These are phyloP conservation scores for Chaetogeoica ovagalla DNA, from an alignment of 2,888 invertebrate genomes.

Conservation along the genomic window DNA sequence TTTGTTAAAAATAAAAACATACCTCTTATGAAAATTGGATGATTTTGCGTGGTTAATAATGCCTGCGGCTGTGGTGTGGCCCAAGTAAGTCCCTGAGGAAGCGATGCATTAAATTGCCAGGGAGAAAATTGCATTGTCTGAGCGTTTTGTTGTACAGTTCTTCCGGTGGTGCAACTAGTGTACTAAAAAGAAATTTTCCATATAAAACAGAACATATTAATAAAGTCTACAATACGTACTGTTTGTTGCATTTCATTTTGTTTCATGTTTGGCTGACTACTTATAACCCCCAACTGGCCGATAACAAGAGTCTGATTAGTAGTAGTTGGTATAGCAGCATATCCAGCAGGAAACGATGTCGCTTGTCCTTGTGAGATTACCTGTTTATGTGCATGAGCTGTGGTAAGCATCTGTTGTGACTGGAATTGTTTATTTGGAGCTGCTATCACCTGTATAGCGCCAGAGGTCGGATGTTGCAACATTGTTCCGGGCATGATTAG, in stretches of 20 bases:
- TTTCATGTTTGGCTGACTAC: slow-evolving; percentile 68
- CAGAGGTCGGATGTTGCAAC: slow-evolving; percentile 71
- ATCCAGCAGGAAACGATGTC: slow-evolving; percentile 66
- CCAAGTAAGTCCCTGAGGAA: slow-evolving; percentile 75
- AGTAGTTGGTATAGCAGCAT: slow-evolving; percentile 66
- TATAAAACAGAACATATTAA: slow-evolving; percentile 46
- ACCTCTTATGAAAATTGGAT: slow-evolving; percentile 81
- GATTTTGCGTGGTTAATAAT: slow-evolving; percentile 69
- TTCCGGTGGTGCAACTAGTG: slow-evolving; percentile 52
- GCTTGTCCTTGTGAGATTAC: slow-evolving; percentile 56
- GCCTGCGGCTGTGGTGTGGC: slow-evolving; percentile 67
- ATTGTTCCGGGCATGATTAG: slow-evolving; percentile 81
- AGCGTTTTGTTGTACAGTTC: slow-evolving; percentile 57
- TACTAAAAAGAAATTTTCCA: slow-evolving; percentile 51
- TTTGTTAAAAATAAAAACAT: slow-evolving; percentile 55
- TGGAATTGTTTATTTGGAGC: slow-evolving; percentile 77
- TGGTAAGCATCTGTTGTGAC: slow-evolving; percentile 78
- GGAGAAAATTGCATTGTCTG: slow-evolving; percentile 75
- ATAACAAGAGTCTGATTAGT: slow-evolving; percentile 79
- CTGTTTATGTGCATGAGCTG: slow-evolving; percentile 65
- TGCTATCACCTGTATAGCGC: slow-evolving; percentile 79
- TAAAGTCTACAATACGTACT: slow-evolving; percentile 31
- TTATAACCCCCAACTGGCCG: slow-evolving; percentile 67
- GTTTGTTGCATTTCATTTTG: slow-evolving; percentile 51
- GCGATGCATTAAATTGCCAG: slow-evolving; percentile 74